Conservation (phyloP, 2,113 vertebrate species). For the Pseudolaguvia tuberculata region DNA sequence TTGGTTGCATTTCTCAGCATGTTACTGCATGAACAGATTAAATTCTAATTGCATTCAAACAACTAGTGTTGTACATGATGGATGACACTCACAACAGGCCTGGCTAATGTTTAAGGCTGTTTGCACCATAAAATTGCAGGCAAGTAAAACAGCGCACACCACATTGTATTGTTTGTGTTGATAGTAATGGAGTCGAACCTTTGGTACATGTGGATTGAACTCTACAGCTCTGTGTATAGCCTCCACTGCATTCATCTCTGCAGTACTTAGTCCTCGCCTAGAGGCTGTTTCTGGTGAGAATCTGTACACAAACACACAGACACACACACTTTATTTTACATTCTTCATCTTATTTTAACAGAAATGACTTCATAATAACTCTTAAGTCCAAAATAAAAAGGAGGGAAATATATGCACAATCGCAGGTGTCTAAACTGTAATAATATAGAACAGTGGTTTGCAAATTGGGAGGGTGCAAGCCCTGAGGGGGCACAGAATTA, state of each 20-base stretch:
- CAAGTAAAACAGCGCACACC: neutral
- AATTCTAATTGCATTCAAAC: neutral
- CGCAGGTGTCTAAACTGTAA: neutral
- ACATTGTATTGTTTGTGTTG: neutral
- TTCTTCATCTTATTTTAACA: neutral
- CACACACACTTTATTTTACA: too few species aligned
- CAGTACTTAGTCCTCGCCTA: constrained; percentile 92
- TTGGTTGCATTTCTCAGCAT: neutral
- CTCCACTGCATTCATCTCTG: constrained; percentile 98
- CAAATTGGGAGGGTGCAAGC: too few species aligned
- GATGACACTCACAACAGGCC: neutral
- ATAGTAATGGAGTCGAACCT: constrained; percentile 69
- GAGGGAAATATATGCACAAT: neutral
- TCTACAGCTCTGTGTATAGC: constrained; percentile 99
- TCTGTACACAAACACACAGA: constrained; percentile 58
- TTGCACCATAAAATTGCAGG: neutral
- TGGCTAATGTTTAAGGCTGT: too few species aligned
- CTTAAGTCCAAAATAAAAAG: neutral
- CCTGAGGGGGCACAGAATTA: too few species aligned
- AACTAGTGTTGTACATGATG: neutral
- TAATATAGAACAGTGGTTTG: too few species aligned
- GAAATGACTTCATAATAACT: neutral
- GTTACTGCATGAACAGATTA: neutral
- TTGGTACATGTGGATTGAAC: constrained; percentile 99
- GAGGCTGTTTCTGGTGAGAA: constrained; percentile 97